Percentiles rank a stretch among this genome's conserved stretches.
Conservation (phyloP, 2,888 invertebrate genomes). For the Byasa hedistus region DNA sequence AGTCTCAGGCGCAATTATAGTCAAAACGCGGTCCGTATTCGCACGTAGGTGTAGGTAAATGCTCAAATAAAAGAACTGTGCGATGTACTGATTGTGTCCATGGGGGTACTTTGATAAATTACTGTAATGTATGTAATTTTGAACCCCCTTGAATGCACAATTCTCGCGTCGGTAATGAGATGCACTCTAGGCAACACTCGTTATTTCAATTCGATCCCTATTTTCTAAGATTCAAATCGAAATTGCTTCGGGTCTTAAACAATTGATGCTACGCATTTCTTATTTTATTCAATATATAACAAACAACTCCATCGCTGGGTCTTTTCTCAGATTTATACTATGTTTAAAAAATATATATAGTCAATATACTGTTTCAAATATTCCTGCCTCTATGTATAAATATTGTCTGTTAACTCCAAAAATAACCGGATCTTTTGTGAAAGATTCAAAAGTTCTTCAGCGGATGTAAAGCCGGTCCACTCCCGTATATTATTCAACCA, state of each 20-base stretch:
- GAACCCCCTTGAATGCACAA: constrained; percentile 56
- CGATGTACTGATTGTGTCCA: constrained; percentile 46
- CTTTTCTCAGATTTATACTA: neutral
- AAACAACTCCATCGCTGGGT: neutral
- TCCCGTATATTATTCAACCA: too few species aligned
- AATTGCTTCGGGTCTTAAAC: constrained; percentile 48
- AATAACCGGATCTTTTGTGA: too few species aligned
- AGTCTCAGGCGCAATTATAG: constrained; percentile 68
- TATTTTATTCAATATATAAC: neutral
- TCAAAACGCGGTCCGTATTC: constrained; percentile 56
- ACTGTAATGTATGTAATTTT: constrained; percentile 58
- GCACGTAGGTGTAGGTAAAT: constrained; percentile 48
- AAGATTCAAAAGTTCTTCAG: too few species aligned
- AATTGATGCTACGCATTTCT: neutral
- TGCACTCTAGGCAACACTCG: constrained; percentile 52
- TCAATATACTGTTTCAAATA: too few species aligned
- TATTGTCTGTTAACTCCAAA: too few species aligned
- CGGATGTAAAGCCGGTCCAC: too few species aligned
- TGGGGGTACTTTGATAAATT: constrained; percentile 54
- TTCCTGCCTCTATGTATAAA: too few species aligned
- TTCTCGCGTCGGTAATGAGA: constrained; percentile 51
- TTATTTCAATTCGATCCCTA: constrained; percentile 56
- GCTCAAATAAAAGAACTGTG: constrained; percentile 48
- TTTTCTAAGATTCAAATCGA: constrained; percentile 40
- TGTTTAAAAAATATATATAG: neutral